A percentile compares a stretch with the other conserved stretches of the same genome.
Evolutionary conservation across 2,888 invertebrate genomes (phyloP).

Genomic region (Lacanobia wlatinum): DNA sequence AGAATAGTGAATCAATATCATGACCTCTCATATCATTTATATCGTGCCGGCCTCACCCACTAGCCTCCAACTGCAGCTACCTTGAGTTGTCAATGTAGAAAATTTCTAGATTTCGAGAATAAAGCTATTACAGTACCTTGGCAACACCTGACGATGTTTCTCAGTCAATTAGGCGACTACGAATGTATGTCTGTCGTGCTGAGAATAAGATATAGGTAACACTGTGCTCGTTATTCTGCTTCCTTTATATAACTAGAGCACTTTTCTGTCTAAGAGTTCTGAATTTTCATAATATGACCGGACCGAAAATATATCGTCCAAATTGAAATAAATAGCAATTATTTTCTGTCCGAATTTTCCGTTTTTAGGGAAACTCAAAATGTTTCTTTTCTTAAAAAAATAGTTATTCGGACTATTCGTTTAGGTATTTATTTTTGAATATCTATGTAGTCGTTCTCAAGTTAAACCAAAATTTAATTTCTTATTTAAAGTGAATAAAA

Average conservation of each 20-base stretch:
- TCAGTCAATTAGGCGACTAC: neutral
- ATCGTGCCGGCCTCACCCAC: neutral
- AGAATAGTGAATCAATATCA: neutral
- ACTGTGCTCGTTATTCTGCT: neutral
- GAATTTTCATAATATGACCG: too few relatives aligned
- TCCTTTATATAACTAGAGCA: neutral
- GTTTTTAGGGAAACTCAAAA: neutral
- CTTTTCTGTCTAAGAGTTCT: neutral
- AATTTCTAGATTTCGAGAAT: conserved; percentile 8
- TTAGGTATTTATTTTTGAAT: too few relatives aligned
- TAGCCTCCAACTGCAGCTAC: conserved; percentile 2
- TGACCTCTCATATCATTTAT: conserved; percentile 3
- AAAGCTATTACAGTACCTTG: conserved; percentile 24
- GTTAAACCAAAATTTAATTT: neutral
- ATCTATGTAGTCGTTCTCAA: neutral
- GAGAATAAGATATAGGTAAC: neutral
- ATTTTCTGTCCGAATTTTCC: neutral
- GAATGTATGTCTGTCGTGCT: neutral
- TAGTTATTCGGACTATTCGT: neutral
- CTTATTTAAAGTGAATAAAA: neutral
- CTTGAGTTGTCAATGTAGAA: conserved; percentile 18
- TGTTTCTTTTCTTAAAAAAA: neutral
- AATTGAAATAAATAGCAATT: neutral
- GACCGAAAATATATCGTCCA: neutral
- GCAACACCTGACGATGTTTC: conserved; percentile 1